Evolutionary conservation across 2,797 vertebrate genomes (phyloP), one percentile per base, ranked within the genome.

Genomic region (Takifugu rubripes): DNA sequence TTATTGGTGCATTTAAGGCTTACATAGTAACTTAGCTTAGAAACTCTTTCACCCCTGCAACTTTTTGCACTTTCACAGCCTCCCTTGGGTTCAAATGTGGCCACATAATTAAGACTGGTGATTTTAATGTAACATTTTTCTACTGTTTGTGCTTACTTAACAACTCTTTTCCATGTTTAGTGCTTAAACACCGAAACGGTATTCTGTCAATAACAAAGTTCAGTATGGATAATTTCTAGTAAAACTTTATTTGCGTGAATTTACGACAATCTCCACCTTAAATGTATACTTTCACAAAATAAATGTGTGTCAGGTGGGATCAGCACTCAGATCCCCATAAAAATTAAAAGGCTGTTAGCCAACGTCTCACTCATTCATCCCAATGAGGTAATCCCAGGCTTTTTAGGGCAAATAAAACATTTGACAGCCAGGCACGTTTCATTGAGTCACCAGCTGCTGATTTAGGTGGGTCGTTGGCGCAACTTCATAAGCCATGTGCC

Each of bases 331-430:
- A 11, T 40, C 36, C 36, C 11, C 36, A 40, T 40, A 40, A 14
- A 40, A 40, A 40, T 40, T 40, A 14, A 40, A 40, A 40, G 36
- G 44, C 44, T 46, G 44, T 46, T 21, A 46, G 16, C 17, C 5
- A 75, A 75, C 65, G 87, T 85, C 90, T 89, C 87, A 91, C 87
- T 91, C 88, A 90, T 87, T 82, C 65, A 69, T 40, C 36, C 36
- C 36, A 36, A 21, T 72, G 68, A 70, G 81, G 84, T 74, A 70
- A 90, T 87, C 88, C 83, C 88, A 88, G 71, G 76, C 72, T 89
- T 88, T 87, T 81, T 74, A 78, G 83, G 80, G 80, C 68, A 77
- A 77, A 87, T 75, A 85, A 88, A 82, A 88, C 87, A 86, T 72
- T n/a, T 15, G 62, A 76, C 74, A 75, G 70, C 51, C 54, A 77